phyloP scores from a whole-genome alignment of 2,113 vertebrate genomes.

The Setophaga petechia region DNA sequence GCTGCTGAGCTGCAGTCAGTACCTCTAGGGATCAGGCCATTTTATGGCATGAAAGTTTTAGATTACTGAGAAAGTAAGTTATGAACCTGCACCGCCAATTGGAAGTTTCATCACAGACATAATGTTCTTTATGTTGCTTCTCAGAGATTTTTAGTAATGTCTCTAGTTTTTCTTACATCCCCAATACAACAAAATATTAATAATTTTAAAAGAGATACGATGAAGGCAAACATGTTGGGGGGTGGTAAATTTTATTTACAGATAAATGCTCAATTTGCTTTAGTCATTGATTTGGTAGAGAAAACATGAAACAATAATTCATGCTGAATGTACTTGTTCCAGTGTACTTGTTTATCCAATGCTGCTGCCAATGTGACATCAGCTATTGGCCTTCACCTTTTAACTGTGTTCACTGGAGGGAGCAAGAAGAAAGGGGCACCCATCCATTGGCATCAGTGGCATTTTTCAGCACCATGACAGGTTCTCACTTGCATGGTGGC shows the following conservation, averaged over 20 bases:
- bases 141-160: not conserved
- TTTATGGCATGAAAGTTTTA: not conserved
- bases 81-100: not conserved
- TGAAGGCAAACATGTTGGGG: not conserved
- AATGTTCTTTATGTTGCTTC: not conserved
- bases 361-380: not conserved
- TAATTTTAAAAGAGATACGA: not conserved
- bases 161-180: not conserved
- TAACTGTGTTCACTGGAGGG: not conserved
- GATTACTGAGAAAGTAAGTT: not conserved
- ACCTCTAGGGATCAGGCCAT: not conserved
- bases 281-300: not conserved
- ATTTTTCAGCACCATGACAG: constrained; percentile 12
- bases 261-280: not conserved
- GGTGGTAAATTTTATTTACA: not conserved
- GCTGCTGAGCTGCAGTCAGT: not conserved
- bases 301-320: not conserved
- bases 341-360: not conserved
- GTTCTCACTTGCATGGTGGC: not conserved
- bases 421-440: not conserved
- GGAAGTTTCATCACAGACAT: not conserved
- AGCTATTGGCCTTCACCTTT: not conserved
- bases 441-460: not conserved
- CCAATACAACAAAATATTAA: not conserved
- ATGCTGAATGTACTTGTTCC: not conserved